These are phyloP conservation scores for Heliocidaris tuberculata DNA, from an alignment of 35 echinoderm and acorn worm species.

Conservation along the genomic window DNA sequence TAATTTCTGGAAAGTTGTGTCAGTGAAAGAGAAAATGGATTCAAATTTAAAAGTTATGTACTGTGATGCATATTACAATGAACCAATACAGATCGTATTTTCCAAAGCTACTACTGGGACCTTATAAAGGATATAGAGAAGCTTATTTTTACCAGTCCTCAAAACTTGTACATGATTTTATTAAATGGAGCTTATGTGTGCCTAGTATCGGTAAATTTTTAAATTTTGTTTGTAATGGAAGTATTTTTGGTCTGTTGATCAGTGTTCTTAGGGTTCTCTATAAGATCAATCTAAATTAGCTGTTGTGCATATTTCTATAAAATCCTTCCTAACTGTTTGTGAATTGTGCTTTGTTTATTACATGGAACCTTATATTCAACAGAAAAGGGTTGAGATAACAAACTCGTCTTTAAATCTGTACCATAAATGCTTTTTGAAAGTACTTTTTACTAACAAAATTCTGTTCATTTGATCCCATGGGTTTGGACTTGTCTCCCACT, in stretches of 20 bases:
- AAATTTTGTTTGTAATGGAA: background rate
- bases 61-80: too few species aligned
- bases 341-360: too few species aligned
- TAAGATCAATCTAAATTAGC: too few species aligned
- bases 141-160: background rate
- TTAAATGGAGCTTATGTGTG: background rate
- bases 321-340: background rate
- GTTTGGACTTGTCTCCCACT: background rate
- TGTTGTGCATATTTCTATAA: background rate
- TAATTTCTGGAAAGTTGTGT: too few species aligned
- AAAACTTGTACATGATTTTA: background rate
- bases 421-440: background rate
- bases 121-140: too few species aligned
- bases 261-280: too few species aligned
- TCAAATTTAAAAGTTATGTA: too few species aligned
- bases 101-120: too few species aligned
- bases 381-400: background rate
- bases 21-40: too few species aligned
- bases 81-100: too few species aligned
- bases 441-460: background rate
- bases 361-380: too few species aligned
- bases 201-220: background rate
- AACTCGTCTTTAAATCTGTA: background rate
- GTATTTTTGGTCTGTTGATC: too few species aligned
- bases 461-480: background rate